Evolutionary conservation across 2,797 vertebrate genomes (phyloP), one percentile per base, ranked within the genome.

Genomic region (Menidia menidia): DNA sequence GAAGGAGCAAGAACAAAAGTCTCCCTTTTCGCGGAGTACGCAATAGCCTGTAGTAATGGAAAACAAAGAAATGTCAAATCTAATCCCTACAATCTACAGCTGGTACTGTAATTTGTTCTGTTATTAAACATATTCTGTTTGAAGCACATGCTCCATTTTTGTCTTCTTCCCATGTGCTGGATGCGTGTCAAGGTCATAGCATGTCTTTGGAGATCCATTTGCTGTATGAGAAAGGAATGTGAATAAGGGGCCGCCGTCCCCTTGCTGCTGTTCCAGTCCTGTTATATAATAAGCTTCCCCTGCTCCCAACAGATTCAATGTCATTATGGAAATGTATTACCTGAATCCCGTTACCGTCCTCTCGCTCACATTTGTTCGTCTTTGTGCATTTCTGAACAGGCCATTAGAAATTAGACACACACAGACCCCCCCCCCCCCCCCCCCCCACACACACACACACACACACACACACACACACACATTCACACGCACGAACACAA

Each of bases 311-410:
- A 59, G 89, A 89, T 75, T 82, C 85, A 85, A 94, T 91, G 85
- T 84, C 90, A 93, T 94, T 93, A 93, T 90, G 79, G 87, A 93
- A 92, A 94, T 93, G 84, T 81, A 91, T 90, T 90, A 87, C 83
- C 88, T 89, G 83, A 68, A 78, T 57, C 60, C 67, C 71, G 64
- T 68, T 71, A 64, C 73, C 47, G 58, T 64, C 39, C 71, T 35
- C 75, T 68, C 14, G 3, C 68, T 80, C 41, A 72, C 58, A 30
- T 83, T 80, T 45, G 61, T 81, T 83, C 70, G 55, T 78, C 86
- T 67, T 73, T 83, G 78, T 84, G 83, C 77, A 74, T 89, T 62
- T 65, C 78, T 60, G 75, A 89, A 83, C 69, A 73, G 84, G 72
- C 81, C 82, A 90, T 91, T 91, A 91, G 82, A 89, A 92, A 92